Evolutionary conservation across 2,113 vertebrate genomes (phyloP).

Genomic region (Shinisaurus crocodilurus): DNA sequence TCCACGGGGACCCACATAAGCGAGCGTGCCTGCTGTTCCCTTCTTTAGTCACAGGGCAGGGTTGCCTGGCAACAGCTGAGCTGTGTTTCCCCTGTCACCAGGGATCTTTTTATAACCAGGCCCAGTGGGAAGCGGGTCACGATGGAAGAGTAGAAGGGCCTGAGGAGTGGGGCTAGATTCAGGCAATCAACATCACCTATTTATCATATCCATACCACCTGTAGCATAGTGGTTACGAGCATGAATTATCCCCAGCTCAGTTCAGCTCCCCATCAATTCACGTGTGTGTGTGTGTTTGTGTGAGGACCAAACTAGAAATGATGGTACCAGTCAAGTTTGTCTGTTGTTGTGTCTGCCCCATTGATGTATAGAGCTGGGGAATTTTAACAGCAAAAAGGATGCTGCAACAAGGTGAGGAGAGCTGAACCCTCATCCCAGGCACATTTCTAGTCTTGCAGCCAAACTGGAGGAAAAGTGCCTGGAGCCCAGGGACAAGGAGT

Average conservation of each 20-base stretch:
- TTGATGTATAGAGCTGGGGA: background rate
- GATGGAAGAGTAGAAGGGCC: background rate
- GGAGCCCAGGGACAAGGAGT: background rate
- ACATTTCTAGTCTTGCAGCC: background rate
- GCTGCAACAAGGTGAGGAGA: background rate
- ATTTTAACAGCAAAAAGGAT: background rate
- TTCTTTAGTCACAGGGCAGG: background rate
- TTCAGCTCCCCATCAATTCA: background rate
- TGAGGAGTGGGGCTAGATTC: background rate
- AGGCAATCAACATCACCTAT: background rate
- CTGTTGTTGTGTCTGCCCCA: background rate
- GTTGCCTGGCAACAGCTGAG: conserved; percentile 12
- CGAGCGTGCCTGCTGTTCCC: background rate
- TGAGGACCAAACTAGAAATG: background rate
- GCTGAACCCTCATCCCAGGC: background rate
- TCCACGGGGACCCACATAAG: background rate
- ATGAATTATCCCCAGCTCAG: background rate
- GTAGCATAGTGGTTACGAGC: background rate
- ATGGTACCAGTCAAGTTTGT: background rate
- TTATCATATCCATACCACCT: background rate
- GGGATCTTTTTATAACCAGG: conserved; percentile 16
- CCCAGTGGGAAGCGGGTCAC: background rate
- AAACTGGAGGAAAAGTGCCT: background rate
- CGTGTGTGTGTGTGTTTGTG: background rate
- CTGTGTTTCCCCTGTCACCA: background rate